Base-by-base conservation (phyloP, 2,888 invertebrate species). In the Sesia bembeciformis region DNA sequence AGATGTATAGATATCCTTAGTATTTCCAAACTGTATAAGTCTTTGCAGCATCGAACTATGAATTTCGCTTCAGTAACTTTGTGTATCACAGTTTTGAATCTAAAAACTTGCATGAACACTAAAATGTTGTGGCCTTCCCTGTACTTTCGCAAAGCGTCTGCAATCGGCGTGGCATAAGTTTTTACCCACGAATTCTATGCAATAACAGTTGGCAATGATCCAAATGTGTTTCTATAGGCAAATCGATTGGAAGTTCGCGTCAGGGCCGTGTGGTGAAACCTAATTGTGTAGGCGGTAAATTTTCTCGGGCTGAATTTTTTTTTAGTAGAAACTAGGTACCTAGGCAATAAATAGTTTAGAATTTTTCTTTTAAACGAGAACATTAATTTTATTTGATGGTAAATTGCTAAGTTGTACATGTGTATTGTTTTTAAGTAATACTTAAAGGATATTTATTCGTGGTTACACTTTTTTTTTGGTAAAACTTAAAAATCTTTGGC, bases 151-250 rank as follows among this genome's bases (percentile, higher is more conserved):
- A 74, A 65, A 67, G 60, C 63, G 63, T 65, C 60, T 65, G 68
- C 65, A 71, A 67, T 64, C 64, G 61, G 59, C 59, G 57, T 61
- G 61, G 66, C 64, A 66, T 66, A 65, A 57, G 56, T 58, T 60
- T 55, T 57, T 53, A 56, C 66, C 56, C 61, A 62, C 62, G 60
- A 63, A 68, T 68, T 66, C 76, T 67, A 76, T 81, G 82, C 81
- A 83, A 84, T 85, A 82, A 81, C 74, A 80, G 69, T 83, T 86
- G 87, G 87, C 83, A 62, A 60, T 57, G 54, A 60, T 71, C 86
- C 86, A 85, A 84, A 78, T 78, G 76, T 80, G 78, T 74, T 75
- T 72, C 66, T 77, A 70, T 74, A 74, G 74, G 76, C 75, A 76
- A 82, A 84, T 84, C 84, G 84, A 85, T 85, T 69, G 74, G 67